phyloP scores from a whole-genome alignment of 53 echinoderm and acorn worm species.

The Arbacia lixula region DNA sequence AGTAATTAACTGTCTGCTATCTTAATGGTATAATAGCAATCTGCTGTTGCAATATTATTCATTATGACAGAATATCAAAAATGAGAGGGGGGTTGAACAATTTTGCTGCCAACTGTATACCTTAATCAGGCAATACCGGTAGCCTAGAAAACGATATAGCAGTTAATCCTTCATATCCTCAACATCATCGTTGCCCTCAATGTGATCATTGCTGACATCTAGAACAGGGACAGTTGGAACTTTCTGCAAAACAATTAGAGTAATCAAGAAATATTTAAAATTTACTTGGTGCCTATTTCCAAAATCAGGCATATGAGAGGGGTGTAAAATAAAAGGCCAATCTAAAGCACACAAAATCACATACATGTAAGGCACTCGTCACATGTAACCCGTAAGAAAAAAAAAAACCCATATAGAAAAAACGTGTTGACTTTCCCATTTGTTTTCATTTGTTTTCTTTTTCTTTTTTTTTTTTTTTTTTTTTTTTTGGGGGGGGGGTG shows the following conservation, averaged over 20 bases:
- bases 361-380: conserved; percentile 28
- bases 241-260: conserved; percentile 18
- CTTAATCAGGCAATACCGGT: conserved; percentile 22
- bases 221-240: conserved; percentile 30
- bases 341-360: conserved; percentile 23
- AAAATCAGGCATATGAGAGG: not conserved
- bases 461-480: conserved; percentile 3
- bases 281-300: conserved; percentile 20
- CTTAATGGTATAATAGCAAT: too few species aligned
- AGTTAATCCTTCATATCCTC: conserved; percentile 21
- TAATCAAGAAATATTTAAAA: conserved; percentile 21
- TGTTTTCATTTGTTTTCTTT: too few species aligned
- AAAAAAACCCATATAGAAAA: conserved; percentile 12
- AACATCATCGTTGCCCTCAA: conserved; percentile 24
- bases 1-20: too few species aligned
- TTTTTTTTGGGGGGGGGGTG: not conserved
- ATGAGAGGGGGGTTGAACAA: too few species aligned
- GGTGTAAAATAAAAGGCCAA: conserved; percentile 30
- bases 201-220: conserved; percentile 27
- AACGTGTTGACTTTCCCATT: conserved; percentile 28
- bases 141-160: conserved; percentile 21
- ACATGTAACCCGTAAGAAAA: conserved; percentile 30
- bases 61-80: too few species aligned
- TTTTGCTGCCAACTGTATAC: too few species aligned
- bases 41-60: too few species aligned